Conservation (phyloP, 2,888 invertebrate genomes). For the Phragmatobia fuliginosa region DNA sequence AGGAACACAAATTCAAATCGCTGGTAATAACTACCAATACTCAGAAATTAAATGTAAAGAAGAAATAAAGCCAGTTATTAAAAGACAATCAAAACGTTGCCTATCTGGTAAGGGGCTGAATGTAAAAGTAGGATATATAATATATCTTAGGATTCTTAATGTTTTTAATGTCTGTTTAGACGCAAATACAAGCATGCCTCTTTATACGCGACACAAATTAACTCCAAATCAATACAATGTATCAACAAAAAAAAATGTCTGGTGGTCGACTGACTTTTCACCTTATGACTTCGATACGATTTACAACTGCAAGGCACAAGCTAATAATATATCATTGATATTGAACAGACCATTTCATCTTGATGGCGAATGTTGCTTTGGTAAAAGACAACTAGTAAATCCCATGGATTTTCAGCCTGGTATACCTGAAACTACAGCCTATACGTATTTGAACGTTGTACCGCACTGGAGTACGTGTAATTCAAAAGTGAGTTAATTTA, state of each 20-base stretch:
- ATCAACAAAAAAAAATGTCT: slow-evolving; percentile 29
- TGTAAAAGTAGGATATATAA: slow-evolving; percentile 54
- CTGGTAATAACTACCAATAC: slow-evolving; percentile 46
- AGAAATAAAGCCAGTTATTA: slow-evolving; percentile 41
- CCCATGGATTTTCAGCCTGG: slow-evolving; percentile 63
- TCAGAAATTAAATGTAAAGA: slow-evolving; percentile 58
- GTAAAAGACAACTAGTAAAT: slow-evolving; percentile 63
- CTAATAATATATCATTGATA: slow-evolving; percentile 34
- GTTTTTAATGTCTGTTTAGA: slow-evolving; percentile 65
- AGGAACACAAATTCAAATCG: slow-evolving; percentile 47
- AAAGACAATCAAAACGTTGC: slow-evolving; percentile 47
- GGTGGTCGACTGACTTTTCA: slow-evolving; percentile 46
- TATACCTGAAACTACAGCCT: slow-evolving; percentile 58
- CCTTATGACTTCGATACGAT: slow-evolving; percentile 50
- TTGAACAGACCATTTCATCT: slow-evolving; percentile 42
- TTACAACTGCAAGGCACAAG: slow-evolving; percentile 60
- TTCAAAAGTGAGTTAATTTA: slow-evolving; percentile 48
- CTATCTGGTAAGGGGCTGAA: slow-evolving; percentile 45
- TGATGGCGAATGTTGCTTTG: slow-evolving; percentile 61
- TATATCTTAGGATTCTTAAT: slow-evolving; percentile 35
- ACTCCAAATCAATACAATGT: slow-evolving; percentile 38
- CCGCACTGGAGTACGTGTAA: slow-evolving; percentile 70
- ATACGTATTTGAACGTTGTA: too few species aligned
- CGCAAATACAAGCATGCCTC: slow-evolving; percentile 46
- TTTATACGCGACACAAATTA: slow-evolving; percentile 57